Evolutionary conservation across 2,113 vertebrate genomes (phyloP).

Genomic region (Passerina amoena): DNA sequence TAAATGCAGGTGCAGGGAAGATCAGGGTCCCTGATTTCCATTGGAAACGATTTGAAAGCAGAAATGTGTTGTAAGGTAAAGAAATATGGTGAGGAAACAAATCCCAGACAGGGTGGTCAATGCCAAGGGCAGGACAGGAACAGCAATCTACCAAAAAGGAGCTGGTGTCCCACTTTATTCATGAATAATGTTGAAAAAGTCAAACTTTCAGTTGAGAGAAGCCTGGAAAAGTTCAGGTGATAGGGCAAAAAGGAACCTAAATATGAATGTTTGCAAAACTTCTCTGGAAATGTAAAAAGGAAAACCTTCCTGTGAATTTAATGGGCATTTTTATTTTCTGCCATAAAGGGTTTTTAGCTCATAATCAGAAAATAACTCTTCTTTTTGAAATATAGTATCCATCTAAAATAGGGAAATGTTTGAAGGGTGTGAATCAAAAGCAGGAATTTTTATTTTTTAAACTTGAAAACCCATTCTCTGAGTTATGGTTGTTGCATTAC

Average conservation of each 20-base stretch:
- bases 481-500: constrained; percentile 76
- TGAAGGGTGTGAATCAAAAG: constrained; percentile 75
- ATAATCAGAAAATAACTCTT: constrained; percentile 35
- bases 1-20: neutral
- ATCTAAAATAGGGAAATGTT: constrained; percentile 58
- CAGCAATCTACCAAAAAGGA: constrained; percentile 38
- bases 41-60: neutral
- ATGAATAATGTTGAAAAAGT: neutral
- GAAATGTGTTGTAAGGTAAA: neutral
- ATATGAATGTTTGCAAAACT: neutral
- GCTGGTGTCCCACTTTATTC: neutral
- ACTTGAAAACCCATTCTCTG: constrained; percentile 77
- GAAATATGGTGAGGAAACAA: neutral
- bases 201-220: neutral
- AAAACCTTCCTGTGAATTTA: neutral
- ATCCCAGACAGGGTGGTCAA: neutral
- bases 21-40: neutral
- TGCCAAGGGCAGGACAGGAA: neutral
- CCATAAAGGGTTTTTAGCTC: neutral
- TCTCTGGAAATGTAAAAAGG: neutral
- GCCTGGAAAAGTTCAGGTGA: neutral
- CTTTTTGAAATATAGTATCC: neutral
- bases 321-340: neutral
- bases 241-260: neutral
- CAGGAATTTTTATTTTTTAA: constrained; percentile 78